Evolutionary conservation across 2,888 invertebrate species (phyloP).

Genomic region (Acronicta psi): DNA sequence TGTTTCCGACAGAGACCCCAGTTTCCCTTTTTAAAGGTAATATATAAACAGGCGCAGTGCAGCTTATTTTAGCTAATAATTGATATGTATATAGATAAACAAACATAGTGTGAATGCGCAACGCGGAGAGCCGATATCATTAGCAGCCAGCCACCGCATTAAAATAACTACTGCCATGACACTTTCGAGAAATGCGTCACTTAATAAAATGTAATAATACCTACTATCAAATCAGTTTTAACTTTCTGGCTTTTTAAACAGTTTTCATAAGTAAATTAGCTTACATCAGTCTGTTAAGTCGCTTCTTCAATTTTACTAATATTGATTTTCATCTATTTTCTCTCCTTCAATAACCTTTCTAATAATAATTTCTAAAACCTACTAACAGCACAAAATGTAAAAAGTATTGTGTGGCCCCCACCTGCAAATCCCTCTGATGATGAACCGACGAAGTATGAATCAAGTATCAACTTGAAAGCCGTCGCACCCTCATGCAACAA

Average conservation of each 20-base stretch:
- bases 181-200: slow-evolving; percentile 69
- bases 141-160: slow-evolving; percentile 70
- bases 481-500: slow-evolving; percentile 51
- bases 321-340: slow-evolving; percentile 79
- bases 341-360: slow-evolving; percentile 67
- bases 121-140: slow-evolving; percentile 73
- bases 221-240: slow-evolving; percentile 62
- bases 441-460: slow-evolving; percentile 72
- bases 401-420: slow-evolving; percentile 88
- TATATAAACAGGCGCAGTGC: slow-evolving; percentile 76
- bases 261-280: slow-evolving; percentile 61
- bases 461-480: slow-evolving; percentile 58
- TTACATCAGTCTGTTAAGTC: slow-evolving; percentile 57
- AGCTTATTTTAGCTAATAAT: slow-evolving; percentile 79
- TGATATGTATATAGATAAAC: slow-evolving; percentile 65
- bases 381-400: slow-evolving; percentile 85
- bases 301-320: slow-evolving; percentile 79
- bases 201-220: slow-evolving; percentile 62
- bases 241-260: slow-evolving; percentile 71
- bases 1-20: slow-evolving; percentile 87
- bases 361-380: slow-evolving; percentile 58
- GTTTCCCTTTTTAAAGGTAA: slow-evolving; percentile 88
- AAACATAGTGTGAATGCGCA: slow-evolving; percentile 75
- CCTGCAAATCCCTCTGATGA: slow-evolving; percentile 80
- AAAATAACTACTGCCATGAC: slow-evolving; percentile 78